Evolutionary conservation across 2,113 vertebrate genomes (phyloP), one percentile per base, ranked within the genome.

Genomic region (Delphinapterus leucas): DNA sequence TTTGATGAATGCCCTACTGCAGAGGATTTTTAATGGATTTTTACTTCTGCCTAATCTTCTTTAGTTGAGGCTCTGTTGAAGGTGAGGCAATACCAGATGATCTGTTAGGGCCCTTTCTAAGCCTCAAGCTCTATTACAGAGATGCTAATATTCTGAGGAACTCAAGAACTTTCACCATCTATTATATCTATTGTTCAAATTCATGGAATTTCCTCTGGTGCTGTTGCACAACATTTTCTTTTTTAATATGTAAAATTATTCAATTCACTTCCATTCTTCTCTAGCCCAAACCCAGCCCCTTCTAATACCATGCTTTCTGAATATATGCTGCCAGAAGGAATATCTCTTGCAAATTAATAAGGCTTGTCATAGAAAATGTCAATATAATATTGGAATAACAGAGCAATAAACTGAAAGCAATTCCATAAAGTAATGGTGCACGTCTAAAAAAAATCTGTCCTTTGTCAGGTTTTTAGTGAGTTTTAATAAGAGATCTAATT

Each of bases 121-220:
- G 33, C 93, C 93, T 93, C 81, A 77, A 91, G 41, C n/a, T 61
- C n/a, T 81, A 41, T 96, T 93, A 93, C 17, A 68, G 77, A 77
- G 18, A 91, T 23, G 61, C 77, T 93, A 92, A 88, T 87, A 79
- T 70, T 92, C 73, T 89, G 84, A 96, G 81, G 81, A 97, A 90
- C 47, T 70, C 49, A 73, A 81, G 58, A 95, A 88, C 25, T 68
- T 91, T 94, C 79, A 31, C 41, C 41, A 11, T 95, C 77, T 93
- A 83, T 96, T 96, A 97, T 96, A 14, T 90, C 73, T 92, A 84
- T 96, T 97, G 97, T 97, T 97, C 93, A 98, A 97, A 97, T 96
- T 74, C 63, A 76, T 21, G 20, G 63, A 70, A 95, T 91, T 95
- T 96, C 41, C 44, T 87, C 67, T 80, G 3, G 15, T 80, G n/a